phyloP scores from a whole-genome alignment of 2,797 vertebrate species.

The Hoplostethus mediterraneus region DNA sequence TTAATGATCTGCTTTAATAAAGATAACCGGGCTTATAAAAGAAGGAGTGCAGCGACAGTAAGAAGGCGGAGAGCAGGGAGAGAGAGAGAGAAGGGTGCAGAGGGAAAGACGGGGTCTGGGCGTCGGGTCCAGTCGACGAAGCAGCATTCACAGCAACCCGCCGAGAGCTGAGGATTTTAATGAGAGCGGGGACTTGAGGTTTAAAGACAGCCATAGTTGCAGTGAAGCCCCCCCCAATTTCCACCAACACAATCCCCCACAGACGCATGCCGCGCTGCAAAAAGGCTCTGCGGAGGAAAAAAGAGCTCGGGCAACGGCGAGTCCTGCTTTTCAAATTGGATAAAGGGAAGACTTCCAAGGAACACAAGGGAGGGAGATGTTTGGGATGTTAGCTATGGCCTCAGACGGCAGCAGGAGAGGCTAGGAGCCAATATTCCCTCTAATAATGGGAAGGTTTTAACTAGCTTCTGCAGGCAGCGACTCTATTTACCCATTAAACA shows the following conservation, averaged over 20 bases:
- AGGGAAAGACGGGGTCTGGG: constrained; percentile 33
- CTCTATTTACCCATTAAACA: constrained; percentile 75
- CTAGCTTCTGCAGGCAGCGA: constrained; percentile 59
- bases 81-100: constrained; percentile 11
- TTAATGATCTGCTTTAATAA: constrained; percentile 67
- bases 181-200: constrained; percentile 69
- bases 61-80: constrained; percentile 18
- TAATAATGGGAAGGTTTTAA: constrained; percentile 77
- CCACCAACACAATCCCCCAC: constrained; percentile 59
- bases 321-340: constrained; percentile 57
- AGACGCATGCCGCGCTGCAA: constrained; percentile 42
- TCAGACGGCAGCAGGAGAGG: constrained; percentile 41
- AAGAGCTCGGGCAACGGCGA: constrained; percentile 35
- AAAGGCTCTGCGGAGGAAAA: constrained; percentile 39
- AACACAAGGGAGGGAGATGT: constrained; percentile 48
- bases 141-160: constrained; percentile 55
- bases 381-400: constrained; percentile 48
- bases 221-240: too few relatives aligned
- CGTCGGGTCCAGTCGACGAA: constrained; percentile 59
- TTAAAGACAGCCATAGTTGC: constrained; percentile 64
- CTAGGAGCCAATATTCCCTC: constrained; percentile 60
- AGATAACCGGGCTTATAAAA: constrained; percentile 37
- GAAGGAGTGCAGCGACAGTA: constrained; percentile 11
- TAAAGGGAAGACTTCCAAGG: constrained; percentile 60
- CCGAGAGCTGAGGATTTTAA: constrained; percentile 72